These are phyloP conservation scores for Amphiura filiformis DNA, from an alignment of 35 echinoderm and acorn worm genomes.

Conservation along the genomic window DNA sequence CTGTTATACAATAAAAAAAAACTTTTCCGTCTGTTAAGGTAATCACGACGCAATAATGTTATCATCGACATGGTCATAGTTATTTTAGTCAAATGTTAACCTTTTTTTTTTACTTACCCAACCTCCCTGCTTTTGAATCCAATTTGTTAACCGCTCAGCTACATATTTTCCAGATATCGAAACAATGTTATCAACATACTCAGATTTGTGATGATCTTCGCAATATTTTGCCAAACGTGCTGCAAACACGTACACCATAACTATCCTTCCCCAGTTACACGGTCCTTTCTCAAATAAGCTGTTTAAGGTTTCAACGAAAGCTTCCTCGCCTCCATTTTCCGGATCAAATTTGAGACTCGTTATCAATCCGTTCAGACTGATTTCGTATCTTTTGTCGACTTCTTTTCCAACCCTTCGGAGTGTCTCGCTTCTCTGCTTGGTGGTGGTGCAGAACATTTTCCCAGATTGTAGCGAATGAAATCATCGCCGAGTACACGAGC, in stretches of 20 bases:
- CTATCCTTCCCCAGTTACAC: conserved; percentile 88
- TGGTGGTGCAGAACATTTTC: conserved; percentile 11
- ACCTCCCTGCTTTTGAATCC: conserved; percentile 94
- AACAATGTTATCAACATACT: conserved; percentile 57
- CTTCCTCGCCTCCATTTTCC: conserved; percentile 41
- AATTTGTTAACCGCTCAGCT: conserved; percentile 41
- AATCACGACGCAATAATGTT: too few relatives aligned
- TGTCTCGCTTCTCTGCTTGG: conserved; percentile 58
- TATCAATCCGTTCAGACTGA: conserved; percentile 75
- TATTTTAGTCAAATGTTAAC: too few relatives aligned
- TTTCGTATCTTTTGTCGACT: conserved; percentile 87
- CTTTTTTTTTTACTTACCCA: conserved; percentile 91
- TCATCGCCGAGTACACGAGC: conserved; percentile 39
- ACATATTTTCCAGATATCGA: conserved; percentile 82
- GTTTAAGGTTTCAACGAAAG: conserved; percentile 70
- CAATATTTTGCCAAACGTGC: conserved; percentile 89
- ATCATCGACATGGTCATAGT: too few relatives aligned
- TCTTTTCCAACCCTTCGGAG: conserved; percentile 90
- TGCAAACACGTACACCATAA: conserved; percentile 94
- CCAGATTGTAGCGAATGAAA: conserved; percentile 75
- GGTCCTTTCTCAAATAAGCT: conserved; percentile 94
- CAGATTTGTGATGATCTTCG: too few relatives aligned
- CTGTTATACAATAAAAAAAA: too few relatives aligned
- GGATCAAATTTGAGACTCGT: conserved; percentile 77
- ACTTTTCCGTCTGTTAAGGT: too few relatives aligned